Evolutionary conservation across 2,113 vertebrate species (phyloP).

Genomic region (Ammospiza caudacuta): DNA sequence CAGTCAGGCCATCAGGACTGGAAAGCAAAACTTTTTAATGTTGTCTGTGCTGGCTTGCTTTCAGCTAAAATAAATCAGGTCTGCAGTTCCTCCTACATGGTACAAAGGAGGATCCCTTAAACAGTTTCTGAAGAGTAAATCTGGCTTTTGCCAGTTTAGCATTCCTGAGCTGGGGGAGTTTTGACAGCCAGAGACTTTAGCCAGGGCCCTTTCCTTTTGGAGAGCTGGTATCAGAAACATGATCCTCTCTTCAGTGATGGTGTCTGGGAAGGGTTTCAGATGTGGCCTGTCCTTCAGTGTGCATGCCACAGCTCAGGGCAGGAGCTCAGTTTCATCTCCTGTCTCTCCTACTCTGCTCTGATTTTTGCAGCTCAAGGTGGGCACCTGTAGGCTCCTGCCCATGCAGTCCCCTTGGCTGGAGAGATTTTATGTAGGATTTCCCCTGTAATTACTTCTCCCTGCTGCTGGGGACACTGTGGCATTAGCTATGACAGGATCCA

Average conservation of each 20-base stretch:
- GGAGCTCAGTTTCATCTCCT: neutral
- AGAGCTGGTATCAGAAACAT: neutral
- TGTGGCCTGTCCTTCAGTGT: neutral
- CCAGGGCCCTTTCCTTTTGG: neutral
- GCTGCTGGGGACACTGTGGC: constrained; percentile 64
- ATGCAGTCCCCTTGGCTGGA: neutral
- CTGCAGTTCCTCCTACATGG: neutral
- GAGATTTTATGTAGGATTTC: neutral
- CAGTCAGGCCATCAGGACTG: neutral
- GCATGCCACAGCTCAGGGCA: neutral
- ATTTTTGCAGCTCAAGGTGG: neutral
- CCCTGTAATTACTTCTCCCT: constrained; percentile 48
- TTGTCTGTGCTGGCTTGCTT: neutral
- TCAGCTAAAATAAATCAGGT: neutral
- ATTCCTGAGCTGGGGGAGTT: constrained; percentile 10
- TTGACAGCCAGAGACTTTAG: neutral
- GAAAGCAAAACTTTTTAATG: neutral
- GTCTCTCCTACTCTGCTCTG: neutral
- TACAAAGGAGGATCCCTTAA: neutral
- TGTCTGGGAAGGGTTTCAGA: neutral
- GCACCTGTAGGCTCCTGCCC: neutral
- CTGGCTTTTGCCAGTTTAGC: neutral
- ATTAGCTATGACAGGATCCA: constrained; percentile 19
- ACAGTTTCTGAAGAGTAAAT: neutral
- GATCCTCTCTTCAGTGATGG: neutral